phyloP scores from a whole-genome alignment of 2,113 vertebrate species.

The Penelope pileata region DNA sequence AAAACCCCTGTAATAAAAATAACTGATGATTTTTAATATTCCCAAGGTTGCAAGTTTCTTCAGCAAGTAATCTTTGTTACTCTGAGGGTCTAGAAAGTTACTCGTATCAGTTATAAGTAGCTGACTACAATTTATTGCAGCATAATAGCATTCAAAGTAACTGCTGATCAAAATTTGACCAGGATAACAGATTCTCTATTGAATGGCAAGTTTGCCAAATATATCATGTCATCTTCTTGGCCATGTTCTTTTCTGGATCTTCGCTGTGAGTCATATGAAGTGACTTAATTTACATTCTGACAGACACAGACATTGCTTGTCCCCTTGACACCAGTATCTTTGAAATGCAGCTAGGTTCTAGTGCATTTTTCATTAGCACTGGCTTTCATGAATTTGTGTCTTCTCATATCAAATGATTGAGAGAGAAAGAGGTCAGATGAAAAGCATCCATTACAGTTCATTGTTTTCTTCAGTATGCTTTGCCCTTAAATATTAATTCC shows the following conservation, averaged over 20 bases:
- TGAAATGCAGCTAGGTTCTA: conserved; percentile 37
- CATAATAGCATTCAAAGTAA: neutral
- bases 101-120: neutral
- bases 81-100: neutral
- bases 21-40: neutral
- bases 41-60: neutral
- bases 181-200: neutral
- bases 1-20: neutral
- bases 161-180: neutral
- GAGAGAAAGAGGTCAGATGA: neutral
- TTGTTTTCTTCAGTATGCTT: conserved; percentile 2
- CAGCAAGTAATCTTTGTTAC: neutral
- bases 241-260: neutral
- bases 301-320: conserved; percentile 1
- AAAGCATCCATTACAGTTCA: neutral
- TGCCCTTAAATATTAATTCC: neutral
- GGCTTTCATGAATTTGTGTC: neutral
- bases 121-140: neutral
- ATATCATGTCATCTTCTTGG: neutral
- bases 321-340: conserved; percentile 43
- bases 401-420: neutral
- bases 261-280: conserved; percentile 7
- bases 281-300: neutral
- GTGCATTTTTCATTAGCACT: conserved; percentile 56
- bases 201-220: neutral